Evolutionary conservation across 2,888 invertebrate species (phyloP), one percentile per base, ranked within the genome.

Genomic region (Globia sparganii): DNA sequence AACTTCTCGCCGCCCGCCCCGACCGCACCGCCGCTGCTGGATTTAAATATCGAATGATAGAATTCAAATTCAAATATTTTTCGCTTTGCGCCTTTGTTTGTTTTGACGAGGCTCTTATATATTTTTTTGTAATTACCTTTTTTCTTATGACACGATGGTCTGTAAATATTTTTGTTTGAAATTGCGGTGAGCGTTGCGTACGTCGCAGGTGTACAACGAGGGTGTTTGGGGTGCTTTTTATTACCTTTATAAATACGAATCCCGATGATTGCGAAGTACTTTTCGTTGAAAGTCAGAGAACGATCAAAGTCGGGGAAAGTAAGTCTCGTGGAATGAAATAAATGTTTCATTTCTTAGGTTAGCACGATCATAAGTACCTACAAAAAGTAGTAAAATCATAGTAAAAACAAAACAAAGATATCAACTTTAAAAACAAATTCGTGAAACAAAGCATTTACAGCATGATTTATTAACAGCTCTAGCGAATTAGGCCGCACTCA

Each of bases 31-130:
- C 90, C 90, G 83, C 81, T 92, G 89, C 90, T 93, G 93, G 94
- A 95, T 96, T 96, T 96, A 95, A 96, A 96, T 96, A 96, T 96
- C 96, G 94, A 95, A 96, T 96, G 94, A 96, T 96, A 95, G 95
- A 95, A 96, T 96, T 95, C 94, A 93, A 94, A 95, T 96, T 95
- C 94, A 94, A 95, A 95, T 92, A 93, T 93, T 94, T 93, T 93
- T 92, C 93, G 87, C 88, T 93, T 94, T 94, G 92, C 93, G 93
- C 92, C 92, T 93, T 92, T 93, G 94, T 94, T 94, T 94, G 92
- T 94, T 93, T 91, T 93, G 91, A 91, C 87, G 90, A 87, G 81
- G 84, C 78, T 84, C 85, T 87, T 90, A 86, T 90, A 88, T 89
- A 89, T 91, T 91, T 91, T 92, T 92, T 90, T 90, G 69, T 91